Evolutionary conservation across 2,113 vertebrate genomes (phyloP), one percentile per base, ranked within the genome.

Genomic region (Thamnaconus septentrionalis): DNA sequence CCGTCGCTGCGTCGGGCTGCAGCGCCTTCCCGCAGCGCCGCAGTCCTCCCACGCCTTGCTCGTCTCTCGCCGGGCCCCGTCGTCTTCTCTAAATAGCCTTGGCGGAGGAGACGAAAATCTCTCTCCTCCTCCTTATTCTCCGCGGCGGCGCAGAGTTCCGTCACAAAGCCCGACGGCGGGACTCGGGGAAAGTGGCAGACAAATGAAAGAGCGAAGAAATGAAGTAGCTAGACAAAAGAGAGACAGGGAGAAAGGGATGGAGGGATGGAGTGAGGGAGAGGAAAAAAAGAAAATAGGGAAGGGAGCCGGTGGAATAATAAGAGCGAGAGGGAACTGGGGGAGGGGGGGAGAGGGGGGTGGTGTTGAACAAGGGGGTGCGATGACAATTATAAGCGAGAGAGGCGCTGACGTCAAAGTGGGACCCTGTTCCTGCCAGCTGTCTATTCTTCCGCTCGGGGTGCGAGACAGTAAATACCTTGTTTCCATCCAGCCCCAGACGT

Each of bases 391-490:
- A 72, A 64, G 76, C 66, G 74, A 81, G 73, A 79, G 76, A 85
- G 78, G 74, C 70, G 66, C 75, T 40, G 45, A 61, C 66, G 73
- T 82, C 83, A 85, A 76, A 87, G 82, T 77, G 72, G 78, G 78
- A 78, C 77, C 79, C 68, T 78, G 80, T 85, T 81, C 81, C 86
- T 75, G 62, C 75, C 77, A 79, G 83, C 76, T 82, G 84, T 87
- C 87, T 76, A 81, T 83, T 90, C 85, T 84, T 61, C 67, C 10
- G 51, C 80, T 31, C 1, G 18, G 18, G 18, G 77, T 81, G 77
- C 73, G 80, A 89, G 85, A 86, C 89, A 78, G 89, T 89, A 91
- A 91, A 89, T 89, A 91, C 86, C 88, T 85, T 83, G 76, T 87
- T 80, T 86, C 86, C 83, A 78, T 85, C 84, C 78, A 67, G 70